These are phyloP conservation scores for Pocillopora damicornis DNA, from an alignment of 64 coral and sea anemone species.

Conservation along the genomic window DNA sequence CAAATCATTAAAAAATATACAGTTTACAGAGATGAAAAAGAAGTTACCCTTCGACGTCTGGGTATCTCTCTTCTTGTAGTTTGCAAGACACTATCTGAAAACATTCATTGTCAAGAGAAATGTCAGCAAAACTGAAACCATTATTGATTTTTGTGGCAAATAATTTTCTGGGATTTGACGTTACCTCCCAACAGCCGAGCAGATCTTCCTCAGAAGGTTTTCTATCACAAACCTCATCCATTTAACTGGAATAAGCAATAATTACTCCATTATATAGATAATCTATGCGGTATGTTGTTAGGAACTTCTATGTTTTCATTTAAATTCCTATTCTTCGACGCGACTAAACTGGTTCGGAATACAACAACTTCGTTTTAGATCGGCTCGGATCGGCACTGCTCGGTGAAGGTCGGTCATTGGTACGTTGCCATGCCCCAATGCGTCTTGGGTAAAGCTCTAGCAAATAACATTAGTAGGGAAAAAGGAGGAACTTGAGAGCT, in stretches of 20 bases:
- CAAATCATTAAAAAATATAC: neutral
- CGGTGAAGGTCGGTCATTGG: no score
- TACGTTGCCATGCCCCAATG: no score
- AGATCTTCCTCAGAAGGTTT: constrained; percentile 31
- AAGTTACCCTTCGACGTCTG: constrained; percentile 18
- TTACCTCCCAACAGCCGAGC: constrained; percentile 38
- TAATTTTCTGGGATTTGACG: neutral
- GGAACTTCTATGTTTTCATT: neutral
- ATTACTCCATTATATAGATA: neutral
- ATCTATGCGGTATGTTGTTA: neutral
- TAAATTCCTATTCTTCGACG: neutral
- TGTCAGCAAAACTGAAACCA: neutral
- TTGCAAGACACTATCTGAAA: constrained; percentile 33
- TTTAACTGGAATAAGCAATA: neutral
- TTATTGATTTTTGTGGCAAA: neutral
- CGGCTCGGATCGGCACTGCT: no score
- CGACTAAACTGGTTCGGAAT: neutral
- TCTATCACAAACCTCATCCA: neutral
- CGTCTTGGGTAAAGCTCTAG: no score
- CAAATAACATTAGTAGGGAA: no score
- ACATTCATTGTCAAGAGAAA: neutral
- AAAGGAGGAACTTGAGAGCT: no score
- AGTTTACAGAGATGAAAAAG: neutral
- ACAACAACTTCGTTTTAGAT: neutral
- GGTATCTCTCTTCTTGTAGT: constrained; percentile 4